Evolutionary conservation across 2,797 vertebrate genomes (phyloP).

Genomic region (Simalia tracyae): DNA sequence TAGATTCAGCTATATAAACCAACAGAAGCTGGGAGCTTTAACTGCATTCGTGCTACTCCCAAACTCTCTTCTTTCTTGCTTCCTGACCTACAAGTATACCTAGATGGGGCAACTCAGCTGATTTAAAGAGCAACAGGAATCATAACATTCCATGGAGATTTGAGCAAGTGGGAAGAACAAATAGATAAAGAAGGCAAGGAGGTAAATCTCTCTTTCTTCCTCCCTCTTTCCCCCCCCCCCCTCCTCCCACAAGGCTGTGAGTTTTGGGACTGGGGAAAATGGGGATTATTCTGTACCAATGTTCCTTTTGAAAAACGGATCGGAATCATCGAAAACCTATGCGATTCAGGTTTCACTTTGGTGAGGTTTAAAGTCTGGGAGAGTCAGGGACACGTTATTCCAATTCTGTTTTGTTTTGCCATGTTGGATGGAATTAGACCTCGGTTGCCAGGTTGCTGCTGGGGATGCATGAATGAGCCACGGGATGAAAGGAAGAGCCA

Average conservation of each 20-base stretch:
- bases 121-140: slow-evolving; percentile 26
- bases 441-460: fast-evolving
- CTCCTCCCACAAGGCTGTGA: background rate
- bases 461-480: slow-evolving; percentile 35
- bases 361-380: background rate
- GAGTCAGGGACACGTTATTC: background rate
- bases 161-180: slow-evolving; percentile 40
- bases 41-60: slow-evolving; percentile 68
- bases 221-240: background rate
- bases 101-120: slow-evolving; percentile 24
- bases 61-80: slow-evolving; percentile 35
- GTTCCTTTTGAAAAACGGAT: background rate
- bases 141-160: slow-evolving; percentile 43
- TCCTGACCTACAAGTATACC: background rate
- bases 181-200: slow-evolving; percentile 40
- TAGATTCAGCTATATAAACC: slow-evolving; percentile 78
- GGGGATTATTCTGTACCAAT: background rate
- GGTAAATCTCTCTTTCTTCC: slow-evolving; percentile 64
- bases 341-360: background rate
- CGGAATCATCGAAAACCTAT: too few relatives aligned
- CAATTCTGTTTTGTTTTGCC: fast-evolving
- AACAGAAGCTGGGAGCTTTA: slow-evolving; percentile 69
- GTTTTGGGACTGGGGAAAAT: background rate
- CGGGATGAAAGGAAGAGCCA: slow-evolving; percentile 34
- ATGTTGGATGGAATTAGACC: background rate